Evolutionary conservation across 2,113 vertebrate genomes (phyloP).

Genomic region (Casuarius casuarius): DNA sequence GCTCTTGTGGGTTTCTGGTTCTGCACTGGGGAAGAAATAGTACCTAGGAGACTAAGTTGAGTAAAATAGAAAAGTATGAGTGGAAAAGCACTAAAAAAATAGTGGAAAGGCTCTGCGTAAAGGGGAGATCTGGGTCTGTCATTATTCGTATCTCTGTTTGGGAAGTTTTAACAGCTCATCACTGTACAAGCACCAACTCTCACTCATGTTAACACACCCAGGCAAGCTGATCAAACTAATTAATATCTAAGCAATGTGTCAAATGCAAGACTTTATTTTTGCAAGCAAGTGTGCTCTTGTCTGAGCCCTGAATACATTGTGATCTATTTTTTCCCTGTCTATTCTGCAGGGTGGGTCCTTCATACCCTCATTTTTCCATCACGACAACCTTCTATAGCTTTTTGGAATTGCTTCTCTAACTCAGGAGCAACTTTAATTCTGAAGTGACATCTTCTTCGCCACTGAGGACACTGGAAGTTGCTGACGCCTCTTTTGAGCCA

Average conservation of each 20-base stretch:
- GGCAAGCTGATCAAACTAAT: constrained; percentile 58
- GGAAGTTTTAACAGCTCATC: constrained; percentile 40
- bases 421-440: background rate
- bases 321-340: constrained; percentile 52
- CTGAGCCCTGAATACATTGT: constrained; percentile 18
- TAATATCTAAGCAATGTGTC: constrained; percentile 63
- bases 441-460: background rate
- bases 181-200: background rate
- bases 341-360: constrained; percentile 40
- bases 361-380: constrained; percentile 15
- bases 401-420: background rate
- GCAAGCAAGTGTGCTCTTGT: constrained; percentile 51
- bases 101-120: background rate
- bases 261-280: constrained; percentile 52
- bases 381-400: background rate
- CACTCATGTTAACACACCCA: constrained; percentile 23
- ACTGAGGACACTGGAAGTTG: background rate
- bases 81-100: background rate
- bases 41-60: background rate
- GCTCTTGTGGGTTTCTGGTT: background rate
- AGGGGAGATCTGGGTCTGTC: background rate
- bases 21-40: background rate
- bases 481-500: background rate
- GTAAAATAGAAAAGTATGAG: constrained; percentile 2
- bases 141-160: background rate